phyloP scores from a whole-genome alignment of 2,888 invertebrate genomes.

The Poecilobothrus nobilitatus region DNA sequence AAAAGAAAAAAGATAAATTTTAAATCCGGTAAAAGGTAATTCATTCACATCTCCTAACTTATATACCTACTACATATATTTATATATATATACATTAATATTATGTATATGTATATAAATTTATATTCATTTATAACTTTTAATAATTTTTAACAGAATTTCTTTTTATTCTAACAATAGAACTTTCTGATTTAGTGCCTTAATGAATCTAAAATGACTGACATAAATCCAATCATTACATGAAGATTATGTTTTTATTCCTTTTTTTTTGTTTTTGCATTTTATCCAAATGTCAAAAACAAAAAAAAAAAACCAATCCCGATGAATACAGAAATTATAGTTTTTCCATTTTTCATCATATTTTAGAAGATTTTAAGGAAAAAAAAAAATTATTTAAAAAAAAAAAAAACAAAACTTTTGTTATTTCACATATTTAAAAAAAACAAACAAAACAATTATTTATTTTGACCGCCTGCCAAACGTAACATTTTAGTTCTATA shows the following conservation, averaged over 20 bases:
- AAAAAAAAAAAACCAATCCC: not conserved
- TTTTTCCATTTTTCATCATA: not conserved
- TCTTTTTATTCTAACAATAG: not conserved
- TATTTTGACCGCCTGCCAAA: not conserved
- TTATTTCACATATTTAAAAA: constrained; percentile 4
- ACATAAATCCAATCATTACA: constrained; percentile 11
- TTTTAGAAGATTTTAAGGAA: not conserved
- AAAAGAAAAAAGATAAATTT: no score
- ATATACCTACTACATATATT: not conserved
- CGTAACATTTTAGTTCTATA: not conserved
- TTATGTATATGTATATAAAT: no score
- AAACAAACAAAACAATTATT: not conserved
- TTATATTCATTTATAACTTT: not conserved
- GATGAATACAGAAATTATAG: not conserved
- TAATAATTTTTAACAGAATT: constrained; percentile 6
- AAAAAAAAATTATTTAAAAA: not conserved
- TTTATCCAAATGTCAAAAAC: not conserved
- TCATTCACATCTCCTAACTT: not conserved
- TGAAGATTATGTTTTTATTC: not conserved
- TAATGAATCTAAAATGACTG: constrained; percentile 8
- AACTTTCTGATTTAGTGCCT: not conserved
- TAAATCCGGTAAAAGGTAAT: constrained; percentile 3
- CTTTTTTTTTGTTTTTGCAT: not conserved
- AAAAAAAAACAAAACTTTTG: not conserved
- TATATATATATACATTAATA: no score